A percentile compares a stretch with the other conserved stretches of the same genome.
These are phyloP conservation scores for Rhadina sibilatrix DNA, from an alignment of 2,113 vertebrate genomes.

Conservation along the genomic window DNA sequence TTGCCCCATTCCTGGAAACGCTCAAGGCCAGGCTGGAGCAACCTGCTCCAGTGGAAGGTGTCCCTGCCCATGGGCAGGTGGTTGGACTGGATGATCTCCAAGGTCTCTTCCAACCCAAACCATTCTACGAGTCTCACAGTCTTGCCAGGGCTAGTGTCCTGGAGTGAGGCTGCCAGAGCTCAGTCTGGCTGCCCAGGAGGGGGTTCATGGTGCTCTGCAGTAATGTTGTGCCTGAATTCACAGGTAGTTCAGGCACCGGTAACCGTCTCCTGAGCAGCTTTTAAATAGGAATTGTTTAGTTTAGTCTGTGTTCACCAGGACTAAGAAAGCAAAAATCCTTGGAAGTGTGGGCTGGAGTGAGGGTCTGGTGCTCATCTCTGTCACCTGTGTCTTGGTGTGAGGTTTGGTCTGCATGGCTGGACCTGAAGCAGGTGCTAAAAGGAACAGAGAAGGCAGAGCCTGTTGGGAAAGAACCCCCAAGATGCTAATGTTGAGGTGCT, in stretches of 20 bases:
- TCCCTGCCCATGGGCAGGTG: background rate
- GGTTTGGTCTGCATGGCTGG: background rate
- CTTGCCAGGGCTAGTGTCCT: rapidly evolving
- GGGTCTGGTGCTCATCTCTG: rapidly evolving
- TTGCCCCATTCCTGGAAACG: background rate
- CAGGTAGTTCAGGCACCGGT: background rate
- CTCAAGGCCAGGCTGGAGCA: background rate
- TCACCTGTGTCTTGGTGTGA: rapidly evolving
- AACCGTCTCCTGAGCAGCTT: background rate
- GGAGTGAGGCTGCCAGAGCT: rapidly evolving
- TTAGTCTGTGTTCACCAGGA: background rate
- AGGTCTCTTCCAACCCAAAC: background rate
- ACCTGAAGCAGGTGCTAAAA: background rate
- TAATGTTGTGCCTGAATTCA: background rate
- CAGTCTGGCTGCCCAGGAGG: rapidly evolving
- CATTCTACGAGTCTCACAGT: rapidly evolving
- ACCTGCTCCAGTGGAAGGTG: background rate
- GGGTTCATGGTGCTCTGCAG: rapidly evolving
- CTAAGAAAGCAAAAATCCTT: background rate
- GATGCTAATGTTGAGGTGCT: background rate
- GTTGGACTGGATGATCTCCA: background rate
- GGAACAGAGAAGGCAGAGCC: background rate
- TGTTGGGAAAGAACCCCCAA: background rate
- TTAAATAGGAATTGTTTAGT: too few species aligned
- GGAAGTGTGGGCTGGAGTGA: rapidly evolving